Base-by-base conservation (phyloP, 2,888 invertebrate species). In the Xestobium rufovillosum region DNA sequence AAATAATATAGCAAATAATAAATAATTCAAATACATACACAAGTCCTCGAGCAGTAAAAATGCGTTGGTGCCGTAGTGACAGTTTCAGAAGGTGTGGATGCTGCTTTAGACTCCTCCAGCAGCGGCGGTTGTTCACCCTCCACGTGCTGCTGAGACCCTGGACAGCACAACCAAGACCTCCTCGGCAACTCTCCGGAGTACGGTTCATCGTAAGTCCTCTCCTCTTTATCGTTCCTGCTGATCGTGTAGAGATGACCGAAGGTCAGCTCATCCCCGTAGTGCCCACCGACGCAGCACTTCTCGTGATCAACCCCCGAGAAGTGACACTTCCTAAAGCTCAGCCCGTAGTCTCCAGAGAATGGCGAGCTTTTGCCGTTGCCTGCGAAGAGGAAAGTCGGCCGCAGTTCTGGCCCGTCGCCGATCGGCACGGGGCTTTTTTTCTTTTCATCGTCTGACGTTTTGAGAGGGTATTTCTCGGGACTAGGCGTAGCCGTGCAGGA, bases 401-500 rank as follows among this genome's bases (percentile, higher is more conserved):
- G 6, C 6, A 8, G 23, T 6, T 19, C 6, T 6, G n/a, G 6
- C 15, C 39, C 34, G n/a, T 19, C 23, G 6, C 23, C 23, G 23
- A 19, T n/a, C n/a, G n/a, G n/a, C n/a, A n/a, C n/a, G n/a, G n/a
- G 23, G 23, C 6, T 6, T 19, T 19, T 19, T n/a, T 19, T n/a
- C 19, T 44, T 45, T 12, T 35, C 41, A 39, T 31, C 48, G 16
- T 38, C 48, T 44, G 27, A 39, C 38, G 48, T 44, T 27, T 43
- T 51, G 32, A 45, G 36, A 8, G 61, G 62, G 43, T 65, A 66
- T 26, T 70, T 65, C 49, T 73, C 73, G 11, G 75, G 65, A 2
- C 72, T 66, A 30, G 75, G 74, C 1, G 73, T 57, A 45, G 75
- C 75, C 0, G 74, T 75, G 60, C 76, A 76, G 41, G 75, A 73